Base-by-base conservation (phyloP, 64 coral and sea anemone genomes). In the Montipora sp. region DNA sequence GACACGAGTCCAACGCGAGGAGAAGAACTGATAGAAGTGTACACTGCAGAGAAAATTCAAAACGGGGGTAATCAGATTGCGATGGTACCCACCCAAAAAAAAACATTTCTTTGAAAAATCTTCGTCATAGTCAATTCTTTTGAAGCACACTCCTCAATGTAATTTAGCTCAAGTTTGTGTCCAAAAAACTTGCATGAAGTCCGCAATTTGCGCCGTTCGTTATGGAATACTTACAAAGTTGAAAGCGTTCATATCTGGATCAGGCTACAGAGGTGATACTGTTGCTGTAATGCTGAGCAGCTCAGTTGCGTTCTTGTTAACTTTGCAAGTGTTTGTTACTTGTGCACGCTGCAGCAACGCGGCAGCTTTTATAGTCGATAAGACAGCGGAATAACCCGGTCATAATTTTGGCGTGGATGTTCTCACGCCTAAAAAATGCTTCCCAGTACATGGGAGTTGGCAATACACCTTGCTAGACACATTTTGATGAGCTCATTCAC, bases 1-100 rank as follows among this genome's bases (percentile, higher is more conserved):
- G 79, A 71, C 89, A 83, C 44, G 70, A 61, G 53, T 23, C 21
- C 47, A 93, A 51, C 21, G 4, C 20, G 44, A 85, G 65, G 7
- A 85, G 44, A 20, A 53, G 44, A 48, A 53, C 44, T 11, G n/a
- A 1, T 12, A 85, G 18, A 70, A 85, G 2, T 71, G 63, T 49
- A 5, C 47, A 48, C 82, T 85, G 65, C 5, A 12, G 44, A 48
- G 47, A 71, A 6, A 71, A 14, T 50, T 63, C 14, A 57, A 69
- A 36, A 36, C 36, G 2, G 36, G 36, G 36, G 36, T 7, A 59
- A 63, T 43, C 10, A 48, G n/a, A 46, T 36, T 36, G 36, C 36
- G 36, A 36, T 36, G 36, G 36, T 36, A 36, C 36, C 51, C 10
- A 55, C 51, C 10, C 10, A 5, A 55, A 55, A 10, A 5, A 55